phyloP scores from a whole-genome alignment of 2,113 vertebrate genomes.

The Carlito syrichta region DNA sequence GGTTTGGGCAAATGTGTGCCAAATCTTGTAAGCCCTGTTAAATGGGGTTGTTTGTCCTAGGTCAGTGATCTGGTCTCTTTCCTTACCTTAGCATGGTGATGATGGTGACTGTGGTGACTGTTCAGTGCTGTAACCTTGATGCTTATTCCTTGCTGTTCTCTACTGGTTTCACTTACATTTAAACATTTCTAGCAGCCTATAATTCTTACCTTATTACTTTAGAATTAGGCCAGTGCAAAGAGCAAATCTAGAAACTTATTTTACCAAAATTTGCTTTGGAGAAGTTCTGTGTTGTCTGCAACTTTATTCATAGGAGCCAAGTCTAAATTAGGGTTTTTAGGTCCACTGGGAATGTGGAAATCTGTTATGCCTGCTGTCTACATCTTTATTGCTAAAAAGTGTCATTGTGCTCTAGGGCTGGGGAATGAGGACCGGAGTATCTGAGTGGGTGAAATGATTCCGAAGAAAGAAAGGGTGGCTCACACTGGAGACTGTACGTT shows the following conservation, averaged over 20 bases:
- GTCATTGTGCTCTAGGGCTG: neutral
- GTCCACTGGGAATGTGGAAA: neutral
- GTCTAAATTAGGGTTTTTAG: conserved; percentile 13
- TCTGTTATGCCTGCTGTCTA: neutral
- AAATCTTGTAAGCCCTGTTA: neutral
- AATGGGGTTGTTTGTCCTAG: neutral
- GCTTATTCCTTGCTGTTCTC: neutral
- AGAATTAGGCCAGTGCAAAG: neutral
- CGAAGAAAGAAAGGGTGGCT: neutral
- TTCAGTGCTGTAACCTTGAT: neutral
- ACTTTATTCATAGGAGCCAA: conserved; percentile 8
- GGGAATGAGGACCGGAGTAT: neutral
- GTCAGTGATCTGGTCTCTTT: neutral
- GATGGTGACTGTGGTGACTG: neutral
- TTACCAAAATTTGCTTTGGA: neutral
- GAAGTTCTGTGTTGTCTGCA: conserved; percentile 20
- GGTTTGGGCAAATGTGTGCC: conserved; percentile 5
- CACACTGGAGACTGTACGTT: neutral
- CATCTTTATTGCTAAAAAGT: neutral
- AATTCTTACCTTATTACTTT: neutral
- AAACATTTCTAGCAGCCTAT: neutral
- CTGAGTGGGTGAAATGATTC: neutral
- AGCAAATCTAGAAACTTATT: neutral
- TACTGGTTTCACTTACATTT: neutral
- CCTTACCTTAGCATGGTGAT: neutral